Conservation (phyloP, 2,113 vertebrate genomes). For the Sylvia atricapilla region DNA sequence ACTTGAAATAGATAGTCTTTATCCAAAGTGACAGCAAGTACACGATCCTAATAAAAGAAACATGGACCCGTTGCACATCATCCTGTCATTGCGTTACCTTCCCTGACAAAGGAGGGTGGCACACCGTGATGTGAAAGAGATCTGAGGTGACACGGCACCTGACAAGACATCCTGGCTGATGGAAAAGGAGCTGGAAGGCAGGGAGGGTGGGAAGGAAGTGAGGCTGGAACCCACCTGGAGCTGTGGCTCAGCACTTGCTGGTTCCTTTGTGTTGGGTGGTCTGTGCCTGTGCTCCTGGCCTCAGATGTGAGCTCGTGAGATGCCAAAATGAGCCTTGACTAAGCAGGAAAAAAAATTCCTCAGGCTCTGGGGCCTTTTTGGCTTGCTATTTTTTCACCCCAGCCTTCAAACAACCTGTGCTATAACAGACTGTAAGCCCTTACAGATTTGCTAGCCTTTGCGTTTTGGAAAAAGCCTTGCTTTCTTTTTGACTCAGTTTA, state of each 20-base stretch:
- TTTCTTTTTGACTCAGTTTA: constrained; percentile 32
- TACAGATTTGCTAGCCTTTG: constrained; percentile 3
- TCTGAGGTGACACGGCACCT: not conserved
- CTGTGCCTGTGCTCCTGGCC: fast-evolving
- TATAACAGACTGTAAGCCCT: not conserved
- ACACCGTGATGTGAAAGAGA: not conserved
- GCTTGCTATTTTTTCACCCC: not conserved
- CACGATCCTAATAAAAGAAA: constrained; percentile 40
- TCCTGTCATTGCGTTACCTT: not conserved
- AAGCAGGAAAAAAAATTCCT: not conserved
- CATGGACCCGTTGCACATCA: not conserved
- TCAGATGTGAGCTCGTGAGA: not conserved
- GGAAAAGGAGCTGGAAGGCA: not conserved
- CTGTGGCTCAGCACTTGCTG: not conserved
- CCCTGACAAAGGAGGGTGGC: not conserved
- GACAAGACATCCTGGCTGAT: not conserved
- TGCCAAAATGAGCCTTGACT: not conserved
- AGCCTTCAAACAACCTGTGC: not conserved
- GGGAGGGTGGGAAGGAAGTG: not conserved
- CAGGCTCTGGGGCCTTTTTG: not conserved
- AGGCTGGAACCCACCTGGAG: not conserved
- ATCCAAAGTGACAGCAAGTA: constrained; percentile 54
- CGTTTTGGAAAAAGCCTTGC: constrained; percentile 22
- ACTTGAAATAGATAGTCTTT: constrained; percentile 37
- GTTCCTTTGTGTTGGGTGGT: not conserved